A percentile compares a stretch with the other conserved stretches of the same genome.
These are phyloP conservation scores for Scomber colias DNA, from an alignment of 2,113 vertebrate genomes.

Conservation along the genomic window DNA sequence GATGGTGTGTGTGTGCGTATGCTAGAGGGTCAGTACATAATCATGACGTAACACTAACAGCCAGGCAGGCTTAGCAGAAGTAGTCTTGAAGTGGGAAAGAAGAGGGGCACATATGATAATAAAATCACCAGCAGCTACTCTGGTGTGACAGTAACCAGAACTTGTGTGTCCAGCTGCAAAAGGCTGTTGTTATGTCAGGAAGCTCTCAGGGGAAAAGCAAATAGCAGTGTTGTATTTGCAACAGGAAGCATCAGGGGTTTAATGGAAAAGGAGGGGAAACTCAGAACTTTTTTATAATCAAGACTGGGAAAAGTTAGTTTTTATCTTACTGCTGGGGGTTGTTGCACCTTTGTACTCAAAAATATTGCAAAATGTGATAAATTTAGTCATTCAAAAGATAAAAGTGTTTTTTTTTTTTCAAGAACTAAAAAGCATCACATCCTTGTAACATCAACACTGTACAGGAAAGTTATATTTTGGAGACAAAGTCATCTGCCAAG, in stretches of 20 bases:
- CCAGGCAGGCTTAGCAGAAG: slow-evolving; percentile 14
- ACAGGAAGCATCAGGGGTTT: not conserved
- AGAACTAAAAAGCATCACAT: not conserved
- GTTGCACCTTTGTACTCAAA: not conserved
- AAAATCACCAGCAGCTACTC: slow-evolving; percentile 1
- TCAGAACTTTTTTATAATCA: no score
- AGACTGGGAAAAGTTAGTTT: not conserved
- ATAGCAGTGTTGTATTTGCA: not conserved
- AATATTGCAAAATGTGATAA: not conserved
- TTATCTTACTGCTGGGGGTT: not conserved
- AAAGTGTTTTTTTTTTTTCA: not conserved
- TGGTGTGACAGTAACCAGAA: not conserved
- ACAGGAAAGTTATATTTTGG: slow-evolving; percentile 18
- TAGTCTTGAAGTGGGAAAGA: slow-evolving; percentile 37
- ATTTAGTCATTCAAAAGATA: not conserved
- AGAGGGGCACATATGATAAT: slow-evolving; percentile 20
- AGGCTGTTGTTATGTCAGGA: not conserved
- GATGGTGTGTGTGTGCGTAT: not conserved
- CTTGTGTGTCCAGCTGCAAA: slow-evolving; percentile 2
- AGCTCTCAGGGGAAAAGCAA: not conserved
- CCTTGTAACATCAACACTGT: not conserved
- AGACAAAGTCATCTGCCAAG: not conserved
- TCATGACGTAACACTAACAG: slow-evolving; percentile 46
- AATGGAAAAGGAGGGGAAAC: not conserved
- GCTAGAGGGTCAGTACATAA: slow-evolving; percentile 5